Base-by-base conservation (phyloP, 2,888 invertebrate genomes). In the Resseliella maxima region DNA sequence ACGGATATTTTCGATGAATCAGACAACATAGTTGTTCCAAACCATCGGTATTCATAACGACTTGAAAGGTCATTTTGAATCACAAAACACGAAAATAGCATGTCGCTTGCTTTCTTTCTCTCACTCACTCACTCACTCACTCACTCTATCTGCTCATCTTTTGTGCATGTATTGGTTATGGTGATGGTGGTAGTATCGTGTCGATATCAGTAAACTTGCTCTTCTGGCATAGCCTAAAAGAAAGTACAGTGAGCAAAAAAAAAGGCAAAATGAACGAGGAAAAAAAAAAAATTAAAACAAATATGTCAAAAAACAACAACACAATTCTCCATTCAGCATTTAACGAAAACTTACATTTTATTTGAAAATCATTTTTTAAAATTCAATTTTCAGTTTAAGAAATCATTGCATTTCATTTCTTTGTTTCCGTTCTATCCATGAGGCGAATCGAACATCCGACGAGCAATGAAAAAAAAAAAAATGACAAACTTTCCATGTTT, bases 361-460 rank as follows among this genome's bases (percentile, higher is more conserved):
- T 72, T 72, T 72, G 72, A 35, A 72, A 72, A 12, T 72, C 31
- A 31, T 31, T 72, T 72, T 72, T 72, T 72, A 72, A 72, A 72
- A 72, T 72, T 72, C 72, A 72, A 72, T 72, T 72, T 72, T 72
- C 59, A 72, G 35, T 72, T 72, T 72, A 15, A 72, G 31, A 72
- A 72, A 72, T 72, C 72, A 31, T 72, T 35, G 72, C 72, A 72
- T 72, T 72, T 35, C 31, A 72, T 72, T 59, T 35, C 31, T 31
- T 72, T 72, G 72, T 72, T 72, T 72, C 72, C 72, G 72, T 72
- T 72, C 27, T 24, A 2, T 72, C 15, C 10, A 10, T 31, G 31
- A 72, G n/a, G 72, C 31, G 31, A 72, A 72, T 31, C 72, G 31
- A 72, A 72, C n/a, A n/a, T n/a, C n/a, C n/a, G n/a, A n/a, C n/a